Base-by-base conservation (phyloP, 1,140 invertebrate species). In the Drosophila watanabei region DNA sequence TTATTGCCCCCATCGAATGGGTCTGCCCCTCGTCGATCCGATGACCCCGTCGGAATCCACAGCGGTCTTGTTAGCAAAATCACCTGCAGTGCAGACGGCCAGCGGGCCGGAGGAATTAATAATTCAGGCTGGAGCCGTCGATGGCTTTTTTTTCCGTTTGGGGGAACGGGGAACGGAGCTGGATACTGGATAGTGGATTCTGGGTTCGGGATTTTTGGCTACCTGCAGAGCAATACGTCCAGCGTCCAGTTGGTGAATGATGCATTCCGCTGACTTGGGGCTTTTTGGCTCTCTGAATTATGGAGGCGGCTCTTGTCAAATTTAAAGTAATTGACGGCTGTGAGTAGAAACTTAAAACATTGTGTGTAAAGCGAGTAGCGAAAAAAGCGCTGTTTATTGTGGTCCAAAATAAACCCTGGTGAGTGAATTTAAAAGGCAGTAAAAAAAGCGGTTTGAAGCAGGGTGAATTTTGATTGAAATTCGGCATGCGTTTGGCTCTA, bases 41-140 rank as follows among this genome's bases (percentile, higher is more conserved):
- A 58, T 87, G 83, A 87, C 84, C 84, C 79, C 85, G 54, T 49
- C 56, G 70, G 48, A 59, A 63, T 46, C 43, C 71, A 73, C 68
- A 73, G 71, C 68, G 58, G 66, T 79, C 65, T 79, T 86, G 82
- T 87, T 83, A 87, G 80, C 84, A 63, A 84, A 84, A 87, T 89
- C 80, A 84, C 84, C 84, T 87, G 84, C 84, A 84, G 84, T 75
- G 84, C 80, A 58, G 75, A 72, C 68, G 69, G 49, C 63, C 56
- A 54, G 63, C 54, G 63, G 64, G 43, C 62, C 24, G 28, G 45
- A 57, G 71, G 71, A 70, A 80, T 87, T 76, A 80, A 84, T 80
- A 88, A 83, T 88, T 43, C 80, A 88, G 77, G 68, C 59, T 45
- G 64, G 33, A 58, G 45, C 52, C 39, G 63, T 57, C 71, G 41